Evolutionary conservation across 2,113 vertebrate species (phyloP), one percentile per base, ranked within the genome.

Genomic region (Nycticryphes semicollaris): DNA sequence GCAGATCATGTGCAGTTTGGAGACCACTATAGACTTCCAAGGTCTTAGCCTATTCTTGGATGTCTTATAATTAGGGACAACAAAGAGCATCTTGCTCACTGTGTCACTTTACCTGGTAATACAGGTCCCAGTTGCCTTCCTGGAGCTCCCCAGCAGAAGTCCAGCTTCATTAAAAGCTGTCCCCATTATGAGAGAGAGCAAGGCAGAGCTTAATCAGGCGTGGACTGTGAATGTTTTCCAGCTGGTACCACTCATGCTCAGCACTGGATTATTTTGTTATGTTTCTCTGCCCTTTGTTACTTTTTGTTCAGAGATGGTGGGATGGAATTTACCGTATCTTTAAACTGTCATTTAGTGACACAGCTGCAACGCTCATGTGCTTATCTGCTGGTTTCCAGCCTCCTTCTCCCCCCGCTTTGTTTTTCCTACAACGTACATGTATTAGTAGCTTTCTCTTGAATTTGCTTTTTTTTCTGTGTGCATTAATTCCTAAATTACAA

Each of bases 401-500:
- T 27, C 64, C 84, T 51, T 45, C 19, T 25, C 37, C 30, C 1
- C 30, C 1, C 22, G 74, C 87, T 95, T 96, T 95, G 87, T 96
- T 93, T 96, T 88, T 84, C 67, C 93, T 73, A 80, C 74, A 90
- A 93, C 6, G 21, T 62, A 91, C 74, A 74, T 82, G 51, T 72
- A 95, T 84, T 84, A 92, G 64, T 53, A 89, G 70, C 84, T 88
- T 94, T 90, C 82, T 94, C 93, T 35, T 93, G 75, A 93, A 82
- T 87, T 73, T 74, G 39, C 63, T 43, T 47, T 47, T 89, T 94
- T 86, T 93, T 7, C 41, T 53, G 54, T 74, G 66, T 67, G 75
- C 93, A 66, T 96, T 96, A 97, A 97, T 96, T 97, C 75, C 91
- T 93, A 94, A 97, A 96, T 97, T 90, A 93, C 84, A 85, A 83